phyloP scores from a whole-genome alignment of 2,113 vertebrate species.

The Electrona antarctica region DNA sequence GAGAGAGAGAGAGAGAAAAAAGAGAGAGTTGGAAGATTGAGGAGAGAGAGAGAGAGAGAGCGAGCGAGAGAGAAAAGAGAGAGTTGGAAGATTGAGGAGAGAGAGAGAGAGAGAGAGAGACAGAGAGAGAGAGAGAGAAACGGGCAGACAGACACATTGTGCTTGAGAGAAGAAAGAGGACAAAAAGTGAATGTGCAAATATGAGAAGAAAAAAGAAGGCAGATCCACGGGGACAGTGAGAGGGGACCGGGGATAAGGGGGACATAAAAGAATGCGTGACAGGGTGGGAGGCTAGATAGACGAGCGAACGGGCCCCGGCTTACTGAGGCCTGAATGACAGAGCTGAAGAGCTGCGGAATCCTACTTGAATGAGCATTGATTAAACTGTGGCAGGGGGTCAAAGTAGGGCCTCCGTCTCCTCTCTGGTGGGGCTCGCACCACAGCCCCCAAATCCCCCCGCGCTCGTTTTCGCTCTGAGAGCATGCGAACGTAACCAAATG shows the following conservation, averaged over 20 bases:
- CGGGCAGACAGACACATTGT: neutral
- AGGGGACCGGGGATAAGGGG: neutral
- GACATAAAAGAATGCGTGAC: neutral
- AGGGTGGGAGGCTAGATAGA: neutral
- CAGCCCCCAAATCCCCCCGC: no score
- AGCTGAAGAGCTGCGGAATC: conserved; percentile 51
- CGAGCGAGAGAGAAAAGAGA: conserved; percentile 7
- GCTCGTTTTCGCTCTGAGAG: no score
- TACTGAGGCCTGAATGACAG: conserved; percentile 54
- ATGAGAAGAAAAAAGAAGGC: neutral
- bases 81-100: conserved; percentile 7
- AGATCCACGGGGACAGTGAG: neutral
- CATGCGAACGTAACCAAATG: no score
- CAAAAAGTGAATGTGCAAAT: conserved; percentile 15
- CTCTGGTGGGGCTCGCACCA: conserved; percentile 22
- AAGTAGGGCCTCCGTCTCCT: conserved; percentile 43
- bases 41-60: conserved; percentile 5
- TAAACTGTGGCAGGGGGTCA: conserved; percentile 63
- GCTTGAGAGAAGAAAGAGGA: conserved; percentile 11
- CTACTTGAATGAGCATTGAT: conserved; percentile 65
- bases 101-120: neutral
- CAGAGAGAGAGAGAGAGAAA: conserved; percentile 14
- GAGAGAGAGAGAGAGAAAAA: conserved; percentile 16
- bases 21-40: no score
- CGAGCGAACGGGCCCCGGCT: conserved; percentile 11